phyloP scores from a whole-genome alignment of 2,888 invertebrate genomes.

The Drosophila meridionalis region DNA sequence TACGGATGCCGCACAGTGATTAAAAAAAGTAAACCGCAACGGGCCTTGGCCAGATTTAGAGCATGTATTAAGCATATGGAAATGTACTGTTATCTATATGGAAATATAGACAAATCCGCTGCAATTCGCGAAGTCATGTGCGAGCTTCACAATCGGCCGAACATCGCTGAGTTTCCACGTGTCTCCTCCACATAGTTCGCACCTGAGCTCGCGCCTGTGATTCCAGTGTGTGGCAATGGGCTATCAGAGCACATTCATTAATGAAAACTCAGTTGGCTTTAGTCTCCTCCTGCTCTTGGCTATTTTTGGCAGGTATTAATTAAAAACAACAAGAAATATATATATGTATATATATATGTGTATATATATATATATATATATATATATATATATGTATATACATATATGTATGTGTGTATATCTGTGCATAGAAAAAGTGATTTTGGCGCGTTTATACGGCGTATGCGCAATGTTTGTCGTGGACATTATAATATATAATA shows the following conservation, averaged over 20 bases:
- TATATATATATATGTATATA: neutral
- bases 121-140: constrained; percentile 14
- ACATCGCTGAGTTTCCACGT: constrained; percentile 19
- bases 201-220: constrained; percentile 2
- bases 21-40: constrained; percentile 23
- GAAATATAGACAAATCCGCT: neutral
- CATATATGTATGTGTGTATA: too few species aligned
- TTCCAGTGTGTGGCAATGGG: constrained; percentile 31
- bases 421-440: neutral
- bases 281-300: constrained; percentile 25
- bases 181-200: constrained; percentile 13
- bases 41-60: constrained; percentile 5
- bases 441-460: neutral
- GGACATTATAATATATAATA: too few species aligned
- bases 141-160: neutral
- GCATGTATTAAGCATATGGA: constrained; percentile 18
- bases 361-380: neutral
- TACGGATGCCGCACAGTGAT: constrained; percentile 51
- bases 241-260: constrained; percentile 20
- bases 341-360: too few species aligned
- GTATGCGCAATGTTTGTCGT: neutral
- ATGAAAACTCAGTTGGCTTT: constrained; percentile 31
- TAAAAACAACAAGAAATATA: neutral
- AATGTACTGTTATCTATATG: neutral
- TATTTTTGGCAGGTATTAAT: constrained; percentile 52